These are phyloP conservation scores for Galeopsomyia nigrocyanea DNA, from an alignment of 2,888 invertebrate species.

Conservation along the genomic window DNA sequence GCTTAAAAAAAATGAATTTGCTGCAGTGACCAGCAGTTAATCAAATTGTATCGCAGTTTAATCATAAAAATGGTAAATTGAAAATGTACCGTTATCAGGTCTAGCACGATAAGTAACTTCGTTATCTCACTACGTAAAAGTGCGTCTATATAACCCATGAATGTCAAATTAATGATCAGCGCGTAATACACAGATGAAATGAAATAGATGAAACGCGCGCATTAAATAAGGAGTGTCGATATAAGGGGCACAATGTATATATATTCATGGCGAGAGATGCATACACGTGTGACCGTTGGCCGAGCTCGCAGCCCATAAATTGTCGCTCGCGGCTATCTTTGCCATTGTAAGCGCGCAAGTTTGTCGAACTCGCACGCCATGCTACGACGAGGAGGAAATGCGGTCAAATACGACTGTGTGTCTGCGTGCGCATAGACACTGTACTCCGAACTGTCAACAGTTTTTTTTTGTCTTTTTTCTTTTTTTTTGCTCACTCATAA, in stretches of 20 bases:
- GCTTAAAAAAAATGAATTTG: too few species aligned
- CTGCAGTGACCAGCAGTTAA: too few species aligned
- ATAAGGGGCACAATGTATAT: conserved; percentile 18
- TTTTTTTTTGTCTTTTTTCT: too few species aligned
- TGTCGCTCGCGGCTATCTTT: not conserved
- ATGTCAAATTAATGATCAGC: too few species aligned
- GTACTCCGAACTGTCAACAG: not conserved
- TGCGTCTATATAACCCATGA: too few species aligned
- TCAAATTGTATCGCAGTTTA: too few species aligned
- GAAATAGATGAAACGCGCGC: conserved; percentile 12
- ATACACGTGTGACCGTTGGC: not conserved
- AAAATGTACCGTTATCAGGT: too few species aligned
- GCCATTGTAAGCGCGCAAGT: conserved; percentile 8
- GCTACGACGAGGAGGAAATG: not conserved
- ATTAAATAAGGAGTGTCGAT: conserved; percentile 30
- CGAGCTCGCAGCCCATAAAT: not conserved
- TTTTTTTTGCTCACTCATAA: too few species aligned
- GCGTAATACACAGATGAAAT: not conserved
- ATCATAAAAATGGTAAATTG: too few species aligned
- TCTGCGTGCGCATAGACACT: not conserved
- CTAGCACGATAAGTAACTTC: too few species aligned
- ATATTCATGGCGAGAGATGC: conserved; percentile 20
- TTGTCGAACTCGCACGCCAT: not conserved
- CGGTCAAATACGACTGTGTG: conserved; percentile 8
- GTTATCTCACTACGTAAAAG: too few species aligned